Percentiles rank a stretch among this genome's conserved stretches.
Conservation (phyloP, 2,888 invertebrate species). For the Amiota minor region DNA sequence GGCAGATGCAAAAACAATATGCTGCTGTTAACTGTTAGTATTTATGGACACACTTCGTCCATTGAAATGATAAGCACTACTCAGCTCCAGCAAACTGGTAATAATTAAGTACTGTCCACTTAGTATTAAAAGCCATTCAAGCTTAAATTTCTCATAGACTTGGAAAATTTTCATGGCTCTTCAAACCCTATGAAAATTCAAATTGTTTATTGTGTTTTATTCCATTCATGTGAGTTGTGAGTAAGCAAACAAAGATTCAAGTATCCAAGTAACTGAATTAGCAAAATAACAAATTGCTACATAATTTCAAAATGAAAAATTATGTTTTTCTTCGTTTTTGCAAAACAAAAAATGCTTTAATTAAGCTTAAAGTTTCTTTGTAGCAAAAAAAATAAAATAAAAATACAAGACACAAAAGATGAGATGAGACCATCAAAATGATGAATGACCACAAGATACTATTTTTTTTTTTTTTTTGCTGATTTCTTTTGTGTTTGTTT, state of each 20-base stretch:
- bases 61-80: neutral
- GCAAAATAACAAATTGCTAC: conserved; percentile 40
- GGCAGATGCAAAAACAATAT: neutral
- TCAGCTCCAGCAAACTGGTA: neutral
- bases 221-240: neutral
- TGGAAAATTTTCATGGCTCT: too few species aligned
- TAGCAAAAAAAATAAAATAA: neutral
- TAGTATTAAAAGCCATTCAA: neutral
- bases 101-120: neutral
- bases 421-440: neutral
- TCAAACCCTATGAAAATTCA: neutral
- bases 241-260: too few species aligned
- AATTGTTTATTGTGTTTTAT: conserved; percentile 10
- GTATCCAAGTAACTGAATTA: neutral
- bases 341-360: neutral
- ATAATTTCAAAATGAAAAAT: conserved; percentile 14
- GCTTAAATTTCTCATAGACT: neutral
- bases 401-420: neutral
- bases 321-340: neutral
- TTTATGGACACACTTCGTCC: neutral
- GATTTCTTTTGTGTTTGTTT: conserved; percentile 12
- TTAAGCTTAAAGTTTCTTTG: conserved; percentile 10
- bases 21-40: neutral
- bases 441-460: neutral
- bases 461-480: neutral